Evolutionary conservation across 2,888 invertebrate genomes (phyloP).

Genomic region (Tachina lurida): DNA sequence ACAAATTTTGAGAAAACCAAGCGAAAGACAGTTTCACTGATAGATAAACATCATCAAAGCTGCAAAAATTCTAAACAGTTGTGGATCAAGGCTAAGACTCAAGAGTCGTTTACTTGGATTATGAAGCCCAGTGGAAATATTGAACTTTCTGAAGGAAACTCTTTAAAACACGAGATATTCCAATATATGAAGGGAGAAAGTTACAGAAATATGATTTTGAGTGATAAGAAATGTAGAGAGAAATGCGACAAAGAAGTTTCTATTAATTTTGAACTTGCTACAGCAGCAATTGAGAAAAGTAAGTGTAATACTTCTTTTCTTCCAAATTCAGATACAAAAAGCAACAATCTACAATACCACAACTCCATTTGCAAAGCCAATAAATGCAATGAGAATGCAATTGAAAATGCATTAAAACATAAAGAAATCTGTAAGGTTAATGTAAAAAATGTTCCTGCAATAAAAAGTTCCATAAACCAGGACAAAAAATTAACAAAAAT

Average conservation of each 20-base stretch:
- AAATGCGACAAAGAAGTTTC: background rate
- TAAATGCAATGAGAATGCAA: background rate
- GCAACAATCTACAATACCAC: background rate
- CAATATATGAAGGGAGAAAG: background rate
- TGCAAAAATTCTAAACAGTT: slow-evolving; percentile 38
- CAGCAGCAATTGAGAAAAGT: background rate
- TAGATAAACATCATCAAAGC: slow-evolving; percentile 53
- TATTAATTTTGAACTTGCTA: background rate
- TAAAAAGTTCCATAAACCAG: background rate
- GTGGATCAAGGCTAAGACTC: slow-evolving; percentile 1
- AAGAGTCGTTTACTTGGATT: slow-evolving; percentile 51
- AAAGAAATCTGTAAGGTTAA: background rate
- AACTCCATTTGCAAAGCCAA: background rate
- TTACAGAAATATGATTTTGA: background rate
- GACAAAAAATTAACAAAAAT: background rate
- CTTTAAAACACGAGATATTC: background rate
- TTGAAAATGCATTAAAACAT: background rate
- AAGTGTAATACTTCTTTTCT: no score
- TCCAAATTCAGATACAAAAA: background rate
- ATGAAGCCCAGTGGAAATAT: slow-evolving; percentile 47
- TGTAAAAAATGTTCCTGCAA: background rate
- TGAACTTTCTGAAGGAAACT: background rate
- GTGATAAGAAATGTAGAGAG: background rate
- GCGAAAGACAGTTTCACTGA: background rate
- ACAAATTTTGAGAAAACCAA: background rate